Conservation (phyloP, 2,797 vertebrate genomes). For the Netta rufina region DNA sequence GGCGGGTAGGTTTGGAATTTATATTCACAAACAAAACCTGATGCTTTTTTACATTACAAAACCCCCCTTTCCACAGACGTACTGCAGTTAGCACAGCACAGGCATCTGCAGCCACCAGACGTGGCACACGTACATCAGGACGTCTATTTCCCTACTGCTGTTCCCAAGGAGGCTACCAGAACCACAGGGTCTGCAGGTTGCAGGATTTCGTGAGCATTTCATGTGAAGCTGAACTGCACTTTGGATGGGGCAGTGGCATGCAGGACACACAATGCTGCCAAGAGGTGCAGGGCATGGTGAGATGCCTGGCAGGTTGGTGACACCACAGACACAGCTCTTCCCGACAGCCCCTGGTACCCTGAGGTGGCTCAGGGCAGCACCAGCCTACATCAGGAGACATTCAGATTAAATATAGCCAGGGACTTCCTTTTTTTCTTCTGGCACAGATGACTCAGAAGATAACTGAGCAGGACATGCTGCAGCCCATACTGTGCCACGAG, state of each 20-base stretch:
- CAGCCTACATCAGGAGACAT: neutral
- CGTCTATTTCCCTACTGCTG: neutral
- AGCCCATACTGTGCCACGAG: neutral
- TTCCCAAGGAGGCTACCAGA: neutral
- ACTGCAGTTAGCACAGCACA: neutral
- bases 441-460: neutral
- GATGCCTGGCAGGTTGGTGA: neutral
- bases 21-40: conserved; percentile 42
- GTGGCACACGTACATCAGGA: rapidly evolving
- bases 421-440: neutral
- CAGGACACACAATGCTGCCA: rapidly evolving
- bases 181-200: neutral
- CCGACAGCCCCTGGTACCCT: neutral
- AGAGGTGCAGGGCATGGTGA: neutral
- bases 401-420: neutral
- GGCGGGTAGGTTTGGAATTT: neutral
- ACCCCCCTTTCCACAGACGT: conserved; percentile 12
- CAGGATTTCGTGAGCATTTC: rapidly evolving
- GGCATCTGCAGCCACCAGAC: neutral
- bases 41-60: neutral
- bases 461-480: neutral
- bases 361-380: neutral
- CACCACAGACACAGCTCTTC: neutral
- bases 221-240: rapidly evolving
- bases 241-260: neutral